Evolutionary conservation across 2,888 invertebrate species (phyloP).

Genomic region (Pteria penguin): DNA sequence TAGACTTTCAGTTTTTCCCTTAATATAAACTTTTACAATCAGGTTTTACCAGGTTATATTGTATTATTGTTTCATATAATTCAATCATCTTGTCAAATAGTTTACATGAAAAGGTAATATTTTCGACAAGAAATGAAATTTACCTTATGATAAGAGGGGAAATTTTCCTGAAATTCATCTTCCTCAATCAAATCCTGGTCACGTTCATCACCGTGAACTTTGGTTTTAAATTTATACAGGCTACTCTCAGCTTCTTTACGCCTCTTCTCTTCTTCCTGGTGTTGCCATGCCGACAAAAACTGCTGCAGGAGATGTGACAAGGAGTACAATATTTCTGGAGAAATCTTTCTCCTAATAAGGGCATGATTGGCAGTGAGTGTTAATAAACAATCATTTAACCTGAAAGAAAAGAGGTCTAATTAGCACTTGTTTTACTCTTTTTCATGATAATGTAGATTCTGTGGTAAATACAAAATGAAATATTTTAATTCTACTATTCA

Average conservation of each 20-base stretch:
- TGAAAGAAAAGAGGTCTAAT: not conserved
- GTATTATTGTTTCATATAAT: too few relatives aligned
- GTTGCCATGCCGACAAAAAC: conserved; percentile 88
- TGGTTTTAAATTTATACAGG: conserved; percentile 80
- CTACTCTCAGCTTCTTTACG: conserved; percentile 88
- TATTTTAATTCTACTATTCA: too few relatives aligned
- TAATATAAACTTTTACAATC: too few relatives aligned
- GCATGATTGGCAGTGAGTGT: conserved; percentile 86
- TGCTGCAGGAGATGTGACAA: conserved; percentile 72
- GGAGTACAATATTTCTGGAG: conserved; percentile 49
- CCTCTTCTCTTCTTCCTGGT: conserved; percentile 85
- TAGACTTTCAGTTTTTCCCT: too few relatives aligned
- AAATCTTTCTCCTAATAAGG: conserved; percentile 81
- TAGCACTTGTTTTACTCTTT: too few relatives aligned
- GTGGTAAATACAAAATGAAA: too few relatives aligned
- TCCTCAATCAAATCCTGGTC: conserved; percentile 79
- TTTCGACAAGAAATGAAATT: not conserved
- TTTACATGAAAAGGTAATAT: not conserved
- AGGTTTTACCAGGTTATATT: too few relatives aligned
- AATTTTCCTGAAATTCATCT: conserved; percentile 74
- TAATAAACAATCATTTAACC: conserved; percentile 83
- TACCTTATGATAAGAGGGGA: conserved; percentile 80
- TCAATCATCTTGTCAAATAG: too few relatives aligned
- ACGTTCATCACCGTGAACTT: conserved; percentile 75
- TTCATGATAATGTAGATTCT: too few relatives aligned